Percentiles rank a stretch among this genome's conserved stretches.
phyloP scores from a whole-genome alignment of 2,888 invertebrate genomes.

The Xanthorhoe designata region DNA sequence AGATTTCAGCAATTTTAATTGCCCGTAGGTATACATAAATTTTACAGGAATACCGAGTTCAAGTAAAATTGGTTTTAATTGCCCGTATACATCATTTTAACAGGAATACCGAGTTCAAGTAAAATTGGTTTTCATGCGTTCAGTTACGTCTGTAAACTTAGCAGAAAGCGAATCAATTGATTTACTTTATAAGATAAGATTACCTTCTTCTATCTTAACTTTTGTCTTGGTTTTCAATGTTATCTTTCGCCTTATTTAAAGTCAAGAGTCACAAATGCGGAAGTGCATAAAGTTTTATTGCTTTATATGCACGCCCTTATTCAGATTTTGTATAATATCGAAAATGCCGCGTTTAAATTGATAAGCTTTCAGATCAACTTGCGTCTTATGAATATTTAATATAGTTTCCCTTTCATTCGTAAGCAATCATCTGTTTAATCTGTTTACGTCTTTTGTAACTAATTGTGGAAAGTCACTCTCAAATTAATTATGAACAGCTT shows the following conservation, averaged over 20 bases:
- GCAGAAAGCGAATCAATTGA: conserved; percentile 27
- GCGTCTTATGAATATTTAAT: conserved; percentile 31
- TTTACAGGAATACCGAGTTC: conserved; percentile 51
- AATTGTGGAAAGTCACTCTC: conserved; percentile 28
- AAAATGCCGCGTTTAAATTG: conserved; percentile 8
- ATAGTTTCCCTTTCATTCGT: conserved; percentile 34
- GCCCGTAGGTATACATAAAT: neutral
- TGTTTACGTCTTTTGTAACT: conserved; percentile 15
- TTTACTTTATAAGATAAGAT: neutral
- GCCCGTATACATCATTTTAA: conserved; percentile 11
- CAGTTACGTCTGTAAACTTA: conserved; percentile 40
- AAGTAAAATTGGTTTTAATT: conserved; percentile 63
- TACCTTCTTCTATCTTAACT: too few relatives aligned
- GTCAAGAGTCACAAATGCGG: neutral
- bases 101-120: conserved; percentile 54
- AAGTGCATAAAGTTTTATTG: neutral
- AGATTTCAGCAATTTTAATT: neutral
- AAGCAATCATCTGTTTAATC: conserved; percentile 25
- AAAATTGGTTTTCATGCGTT: conserved; percentile 63
- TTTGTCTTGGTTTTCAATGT: too few relatives aligned
- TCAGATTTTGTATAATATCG: neutral
- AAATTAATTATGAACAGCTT: conserved; percentile 7
- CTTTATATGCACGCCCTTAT: conserved; percentile 3
- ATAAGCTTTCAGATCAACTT: conserved; percentile 18
- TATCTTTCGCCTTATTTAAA: neutral